Conservation (phyloP, 2,797 vertebrate species). For the Garrulus glandarius region DNA sequence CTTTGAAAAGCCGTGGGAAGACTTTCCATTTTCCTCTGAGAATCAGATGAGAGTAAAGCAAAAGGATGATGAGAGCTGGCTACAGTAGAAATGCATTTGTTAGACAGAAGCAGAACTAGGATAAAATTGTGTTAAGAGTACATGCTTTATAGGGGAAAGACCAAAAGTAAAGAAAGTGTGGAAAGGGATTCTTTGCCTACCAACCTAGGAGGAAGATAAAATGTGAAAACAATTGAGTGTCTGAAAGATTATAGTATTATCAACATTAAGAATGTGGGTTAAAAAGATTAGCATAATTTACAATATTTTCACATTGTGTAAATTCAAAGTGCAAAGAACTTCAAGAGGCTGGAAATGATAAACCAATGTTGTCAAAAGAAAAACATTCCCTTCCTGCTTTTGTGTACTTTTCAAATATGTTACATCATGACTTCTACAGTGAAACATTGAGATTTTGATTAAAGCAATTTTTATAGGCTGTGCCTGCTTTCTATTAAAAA, state of each 20-base stretch:
- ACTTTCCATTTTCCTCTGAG: background rate
- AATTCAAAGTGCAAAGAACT: background rate
- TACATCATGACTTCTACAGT: background rate
- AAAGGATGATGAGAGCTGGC: background rate
- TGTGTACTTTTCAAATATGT: background rate
- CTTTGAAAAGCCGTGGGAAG: background rate
- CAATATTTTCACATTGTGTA: background rate
- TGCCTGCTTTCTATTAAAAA: background rate
- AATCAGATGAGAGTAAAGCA: background rate
- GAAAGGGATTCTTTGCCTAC: background rate
- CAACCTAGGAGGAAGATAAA: background rate
- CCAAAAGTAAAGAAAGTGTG: background rate
- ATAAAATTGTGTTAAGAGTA: background rate
- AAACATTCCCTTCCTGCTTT: background rate
- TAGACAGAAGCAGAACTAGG: background rate
- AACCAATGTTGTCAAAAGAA: background rate
- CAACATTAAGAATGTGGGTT: background rate
- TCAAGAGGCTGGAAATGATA: background rate
- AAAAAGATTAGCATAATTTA: background rate
- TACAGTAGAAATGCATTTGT: background rate
- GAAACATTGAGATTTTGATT: background rate
- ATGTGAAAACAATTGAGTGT: background rate
- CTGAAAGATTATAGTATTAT: background rate
- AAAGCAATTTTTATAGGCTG: background rate
- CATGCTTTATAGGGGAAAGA: background rate